phyloP scores from a whole-genome alignment of 2,113 vertebrate species.

The Cololabis saira region DNA sequence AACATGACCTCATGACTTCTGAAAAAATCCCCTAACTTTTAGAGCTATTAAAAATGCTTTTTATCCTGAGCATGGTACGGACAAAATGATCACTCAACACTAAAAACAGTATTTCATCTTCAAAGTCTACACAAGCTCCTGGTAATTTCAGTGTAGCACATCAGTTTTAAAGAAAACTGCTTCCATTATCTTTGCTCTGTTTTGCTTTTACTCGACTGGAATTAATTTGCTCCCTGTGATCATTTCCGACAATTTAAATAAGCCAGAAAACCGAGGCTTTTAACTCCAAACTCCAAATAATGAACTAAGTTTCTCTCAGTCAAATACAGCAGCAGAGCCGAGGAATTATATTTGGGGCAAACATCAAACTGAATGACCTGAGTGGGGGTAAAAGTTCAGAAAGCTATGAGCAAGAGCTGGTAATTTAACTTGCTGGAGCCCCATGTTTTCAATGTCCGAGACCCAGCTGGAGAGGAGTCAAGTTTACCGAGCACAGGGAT shows the following conservation, averaged over 20 bases:
- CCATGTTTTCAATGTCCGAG: background rate
- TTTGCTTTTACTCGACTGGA: background rate
- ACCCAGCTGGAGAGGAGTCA: background rate
- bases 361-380: constrained; percentile 1
- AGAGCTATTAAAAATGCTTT: background rate
- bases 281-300: background rate
- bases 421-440: background rate
- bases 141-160: background rate
- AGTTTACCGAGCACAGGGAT: background rate
- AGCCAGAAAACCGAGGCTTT: background rate
- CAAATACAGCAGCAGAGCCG: background rate
- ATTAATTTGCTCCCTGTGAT: background rate
- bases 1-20: constrained; percentile 1
- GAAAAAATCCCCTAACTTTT: background rate
- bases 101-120: background rate
- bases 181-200: background rate
- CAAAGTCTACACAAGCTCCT: background rate
- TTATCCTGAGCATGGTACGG: background rate
- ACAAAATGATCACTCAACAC: background rate
- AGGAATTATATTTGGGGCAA: background rate
- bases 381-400: background rate
- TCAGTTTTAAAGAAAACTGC: background rate
- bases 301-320: background rate
- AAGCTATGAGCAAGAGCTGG: background rate
- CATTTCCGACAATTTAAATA: background rate